Percentiles rank a stretch among this genome's conserved stretches.
Evolutionary conservation across 2,113 vertebrate genomes (phyloP).

Genomic region (Silurus glanis): DNA sequence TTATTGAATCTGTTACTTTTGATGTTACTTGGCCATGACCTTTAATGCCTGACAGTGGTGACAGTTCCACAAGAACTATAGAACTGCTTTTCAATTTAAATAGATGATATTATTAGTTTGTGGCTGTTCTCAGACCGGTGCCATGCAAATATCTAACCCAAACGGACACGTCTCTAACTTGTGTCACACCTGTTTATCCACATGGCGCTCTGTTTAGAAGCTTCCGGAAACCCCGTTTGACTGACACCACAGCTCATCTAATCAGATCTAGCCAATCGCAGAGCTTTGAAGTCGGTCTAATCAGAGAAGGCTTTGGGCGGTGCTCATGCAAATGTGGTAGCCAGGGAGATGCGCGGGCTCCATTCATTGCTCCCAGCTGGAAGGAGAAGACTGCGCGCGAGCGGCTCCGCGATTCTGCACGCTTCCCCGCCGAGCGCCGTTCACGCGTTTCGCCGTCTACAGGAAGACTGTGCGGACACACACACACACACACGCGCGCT

Average conservation of each 20-base stretch:
- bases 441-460: constrained; percentile 31
- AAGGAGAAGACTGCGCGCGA: constrained; percentile 47
- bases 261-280: constrained; percentile 40
- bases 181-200: not conserved
- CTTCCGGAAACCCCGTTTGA: constrained; percentile 43
- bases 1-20: too few relatives aligned
- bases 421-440: constrained; percentile 29
- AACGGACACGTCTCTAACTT: not conserved
- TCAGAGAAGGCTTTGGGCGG: constrained; percentile 49
- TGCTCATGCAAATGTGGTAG: constrained; percentile 69
- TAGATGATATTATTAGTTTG: not conserved
- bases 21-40: too few relatives aligned
- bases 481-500: constrained; percentile 8
- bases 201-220: not conserved
- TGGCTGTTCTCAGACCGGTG: not conserved
- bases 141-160: not conserved
- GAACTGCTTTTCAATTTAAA: not conserved
- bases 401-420: constrained; percentile 18
- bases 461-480: constrained; percentile 37
- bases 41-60: not conserved
- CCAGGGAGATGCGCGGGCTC: constrained; percentile 70
- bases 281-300: constrained; percentile 42
- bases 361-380: constrained; percentile 69
- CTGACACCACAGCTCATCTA: constrained; percentile 54
- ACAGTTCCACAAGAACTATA: not conserved